A percentile compares a stretch with the other conserved stretches of the same genome.
These are phyloP conservation scores for Pseudoatta argentina DNA, from an alignment of 1,140 invertebrate genomes.

Conservation along the genomic window DNA sequence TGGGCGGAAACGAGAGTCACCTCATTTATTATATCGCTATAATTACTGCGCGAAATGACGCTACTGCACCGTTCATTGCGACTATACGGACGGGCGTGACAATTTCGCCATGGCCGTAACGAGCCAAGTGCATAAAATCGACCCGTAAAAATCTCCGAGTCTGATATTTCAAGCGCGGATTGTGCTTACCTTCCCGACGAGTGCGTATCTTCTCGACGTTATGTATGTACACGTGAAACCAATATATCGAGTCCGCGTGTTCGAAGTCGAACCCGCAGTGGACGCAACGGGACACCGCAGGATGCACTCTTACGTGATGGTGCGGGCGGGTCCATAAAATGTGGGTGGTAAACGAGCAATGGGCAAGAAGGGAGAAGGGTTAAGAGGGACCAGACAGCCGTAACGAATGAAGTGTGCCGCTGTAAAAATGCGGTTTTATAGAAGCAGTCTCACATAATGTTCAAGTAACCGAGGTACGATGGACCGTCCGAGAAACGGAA, in stretches of 20 bases:
- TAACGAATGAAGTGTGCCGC: constrained; percentile 80
- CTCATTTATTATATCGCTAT: constrained; percentile 44
- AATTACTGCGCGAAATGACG: constrained; percentile 44
- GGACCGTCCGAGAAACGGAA: constrained; percentile 58
- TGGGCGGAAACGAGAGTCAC: background rate
- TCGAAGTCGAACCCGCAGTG: background rate
- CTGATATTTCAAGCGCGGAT: background rate
- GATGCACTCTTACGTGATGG: constrained; percentile 56
- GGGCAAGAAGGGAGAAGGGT: background rate
- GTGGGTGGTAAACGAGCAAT: constrained; percentile 73
- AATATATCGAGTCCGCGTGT: constrained; percentile 7
- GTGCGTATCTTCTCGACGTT: background rate
- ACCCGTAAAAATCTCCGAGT: constrained; percentile 41
- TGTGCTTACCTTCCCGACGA: constrained; percentile 2
- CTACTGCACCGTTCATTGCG: background rate
- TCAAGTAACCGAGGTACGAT: constrained; percentile 73
- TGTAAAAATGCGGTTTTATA: constrained; percentile 82
- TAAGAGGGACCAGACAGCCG: constrained; percentile 41
- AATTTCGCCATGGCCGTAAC: background rate
- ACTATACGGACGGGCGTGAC: background rate
- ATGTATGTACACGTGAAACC: constrained; percentile 4
- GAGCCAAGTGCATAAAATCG: constrained; percentile 18
- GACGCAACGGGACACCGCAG: constrained; percentile 44
- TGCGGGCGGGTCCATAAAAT: constrained; percentile 71
- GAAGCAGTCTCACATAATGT: constrained; percentile 77